Base-by-base conservation (phyloP, 2,797 vertebrate genomes). In the Chelmon rostratus region DNA sequence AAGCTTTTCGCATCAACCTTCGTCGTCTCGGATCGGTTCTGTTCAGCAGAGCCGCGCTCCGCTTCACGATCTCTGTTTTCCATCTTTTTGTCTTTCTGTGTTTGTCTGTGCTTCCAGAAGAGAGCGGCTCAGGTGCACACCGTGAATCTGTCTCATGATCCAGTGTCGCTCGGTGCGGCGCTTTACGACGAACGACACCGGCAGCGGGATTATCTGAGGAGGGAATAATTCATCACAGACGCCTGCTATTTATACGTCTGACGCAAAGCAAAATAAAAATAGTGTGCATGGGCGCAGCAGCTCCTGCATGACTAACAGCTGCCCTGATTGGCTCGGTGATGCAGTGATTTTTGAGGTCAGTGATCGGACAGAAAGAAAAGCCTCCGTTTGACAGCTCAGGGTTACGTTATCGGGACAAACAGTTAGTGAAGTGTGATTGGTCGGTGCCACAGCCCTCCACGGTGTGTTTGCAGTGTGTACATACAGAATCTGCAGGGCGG, bases 401-500 rank as follows among this genome's bases (percentile, higher is more conserved):
- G n/a, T n/a, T n/a, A n/a, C n/a, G n/a, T n/a, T n/a, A n/a, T n/a
- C n/a, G n/a, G n/a, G n/a, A n/a, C n/a, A n/a, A n/a, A n/a, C n/a
- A 53, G 25, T 47, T 2, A 18, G 23, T 57, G 25, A n/a, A 56
- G 37, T 2, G 38, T 10, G 15, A 18, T 15, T 65, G 52, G 23
- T 58, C 40, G 15, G 57, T 9, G 50, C 12, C 8, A 11, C 2
- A 19, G 44, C 38, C 19, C 3, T 13, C 5, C 35, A 44, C n/a
- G n/a, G n/a, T n/a, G n/a, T 4, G 83, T 74, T 81, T 71, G 85
- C 46, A 25, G 64, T 21, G 19, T 54, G 67, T 78, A 98, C 98
- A 93, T 97, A 99, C 98, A 97, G 97, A 92, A 98, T 95, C 95
- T 99, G 97, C 66, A 99, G 97, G 84, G 98, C 97, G 42, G 98